These are phyloP conservation scores for Brachionus manjavacas DNA, from an alignment of 1,140 invertebrate genomes.

Conservation along the genomic window DNA sequence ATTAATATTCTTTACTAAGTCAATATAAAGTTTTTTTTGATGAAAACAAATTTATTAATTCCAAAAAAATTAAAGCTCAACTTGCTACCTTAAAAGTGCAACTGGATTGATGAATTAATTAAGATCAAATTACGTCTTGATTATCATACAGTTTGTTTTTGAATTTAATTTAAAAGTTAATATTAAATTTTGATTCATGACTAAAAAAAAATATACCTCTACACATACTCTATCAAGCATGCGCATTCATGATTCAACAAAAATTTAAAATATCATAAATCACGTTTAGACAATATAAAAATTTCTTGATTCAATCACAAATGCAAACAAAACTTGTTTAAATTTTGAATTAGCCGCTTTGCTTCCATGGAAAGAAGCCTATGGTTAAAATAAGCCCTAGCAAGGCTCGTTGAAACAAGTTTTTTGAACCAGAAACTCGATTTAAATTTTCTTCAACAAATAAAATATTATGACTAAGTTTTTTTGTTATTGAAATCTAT, in stretches of 20 bases:
- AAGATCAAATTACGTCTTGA: background rate
- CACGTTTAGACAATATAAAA: background rate
- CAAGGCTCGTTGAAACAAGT: background rate
- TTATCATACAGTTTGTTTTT: background rate
- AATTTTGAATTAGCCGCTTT: background rate
- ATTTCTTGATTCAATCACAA: background rate
- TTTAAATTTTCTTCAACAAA: background rate
- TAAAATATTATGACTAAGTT: background rate
- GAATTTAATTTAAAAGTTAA: background rate
- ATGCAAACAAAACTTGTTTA: background rate
- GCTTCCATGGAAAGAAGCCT: background rate
- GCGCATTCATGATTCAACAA: background rate
- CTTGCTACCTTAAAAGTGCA: background rate
- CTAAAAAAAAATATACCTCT: background rate
- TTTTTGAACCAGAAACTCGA: background rate
- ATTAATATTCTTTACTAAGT: background rate
- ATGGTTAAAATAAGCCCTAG: background rate
- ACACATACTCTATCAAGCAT: background rate
- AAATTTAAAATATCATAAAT: background rate
- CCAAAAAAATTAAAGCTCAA: background rate
- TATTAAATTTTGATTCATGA: background rate
- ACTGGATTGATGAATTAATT: background rate
- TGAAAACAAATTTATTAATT: background rate
- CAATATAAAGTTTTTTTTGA: background rate
- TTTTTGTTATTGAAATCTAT: background rate